Evolutionary conservation across 2,888 invertebrate genomes (phyloP).

Genomic region (Anorthoa munda): DNA sequence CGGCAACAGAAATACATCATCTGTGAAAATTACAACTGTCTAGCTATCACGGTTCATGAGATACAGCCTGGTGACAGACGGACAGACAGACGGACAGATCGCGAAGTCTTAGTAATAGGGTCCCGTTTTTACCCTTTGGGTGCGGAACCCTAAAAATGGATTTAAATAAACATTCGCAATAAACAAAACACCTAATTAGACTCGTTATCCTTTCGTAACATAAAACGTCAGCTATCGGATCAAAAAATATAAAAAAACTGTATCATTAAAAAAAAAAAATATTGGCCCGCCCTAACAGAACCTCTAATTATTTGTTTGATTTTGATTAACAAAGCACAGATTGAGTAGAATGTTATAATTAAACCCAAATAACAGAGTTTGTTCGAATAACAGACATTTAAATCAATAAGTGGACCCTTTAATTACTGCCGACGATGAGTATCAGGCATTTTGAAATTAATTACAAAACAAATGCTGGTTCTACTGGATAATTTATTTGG

Average conservation of each 20-base stretch:
- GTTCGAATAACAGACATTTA: slow-evolving; percentile 60
- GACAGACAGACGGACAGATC: too few species aligned
- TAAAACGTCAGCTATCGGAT: neutral
- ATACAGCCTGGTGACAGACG: too few species aligned
- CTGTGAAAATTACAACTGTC: too few species aligned
- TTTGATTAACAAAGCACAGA: slow-evolving; percentile 41
- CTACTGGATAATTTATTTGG: slow-evolving; percentile 19
- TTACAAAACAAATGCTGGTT: slow-evolving; percentile 31
- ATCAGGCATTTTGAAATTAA: slow-evolving; percentile 52
- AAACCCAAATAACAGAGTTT: slow-evolving; percentile 45
- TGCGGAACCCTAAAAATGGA: too few species aligned
- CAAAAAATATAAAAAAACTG: neutral
- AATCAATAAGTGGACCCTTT: slow-evolving; percentile 65
- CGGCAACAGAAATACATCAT: too few species aligned
- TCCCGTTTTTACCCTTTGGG: too few species aligned
- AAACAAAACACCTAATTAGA: neutral
- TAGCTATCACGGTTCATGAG: too few species aligned
- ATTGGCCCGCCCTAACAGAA: slow-evolving; percentile 5
- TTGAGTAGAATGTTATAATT: slow-evolving; percentile 42
- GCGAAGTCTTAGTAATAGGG: too few species aligned
- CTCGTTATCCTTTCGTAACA: neutral
- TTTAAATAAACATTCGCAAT: neutral
- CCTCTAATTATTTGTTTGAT: slow-evolving; percentile 28
- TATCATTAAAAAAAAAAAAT: neutral
- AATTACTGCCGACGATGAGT: slow-evolving; percentile 63